Conservation (phyloP, 37 sponge, comb jelly and placozoan genomes). For the Spongilla lacustris region DNA sequence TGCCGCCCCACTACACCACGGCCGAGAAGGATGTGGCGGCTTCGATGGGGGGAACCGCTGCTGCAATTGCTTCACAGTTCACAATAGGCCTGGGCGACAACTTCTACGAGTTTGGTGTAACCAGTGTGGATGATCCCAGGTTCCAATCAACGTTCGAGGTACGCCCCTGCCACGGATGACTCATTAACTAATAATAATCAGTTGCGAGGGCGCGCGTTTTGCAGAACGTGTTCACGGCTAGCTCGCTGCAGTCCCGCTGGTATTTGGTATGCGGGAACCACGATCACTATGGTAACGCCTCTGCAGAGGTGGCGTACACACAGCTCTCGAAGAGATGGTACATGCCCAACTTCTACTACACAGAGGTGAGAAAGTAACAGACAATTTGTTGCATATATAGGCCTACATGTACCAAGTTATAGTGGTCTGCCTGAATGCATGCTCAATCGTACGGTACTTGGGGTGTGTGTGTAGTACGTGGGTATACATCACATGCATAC, state of each 20-base stretch:
- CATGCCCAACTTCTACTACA: slow-evolving; percentile 73
- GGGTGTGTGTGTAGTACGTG: background rate
- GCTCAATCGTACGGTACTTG: no score
- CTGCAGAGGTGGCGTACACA: slow-evolving; percentile 76
- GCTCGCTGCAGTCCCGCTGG: slow-evolving; percentile 67
- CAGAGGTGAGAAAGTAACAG: slow-evolving; percentile 22
- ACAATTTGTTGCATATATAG: no score
- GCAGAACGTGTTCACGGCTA: slow-evolving; percentile 75
- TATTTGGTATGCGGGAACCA: slow-evolving; percentile 74
- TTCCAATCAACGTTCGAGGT: slow-evolving; percentile 75
- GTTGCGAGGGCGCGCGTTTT: no score
- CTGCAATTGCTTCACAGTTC: slow-evolving; percentile 30
- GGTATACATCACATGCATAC: background rate
- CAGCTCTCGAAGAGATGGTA: slow-evolving; percentile 60
- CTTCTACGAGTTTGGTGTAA: slow-evolving; percentile 59
- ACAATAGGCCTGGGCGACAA: slow-evolving; percentile 62
- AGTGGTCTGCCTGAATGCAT: no score
- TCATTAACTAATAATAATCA: background rate
- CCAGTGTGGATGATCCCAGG: slow-evolving; percentile 46
- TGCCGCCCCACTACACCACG: slow-evolving; percentile 42
- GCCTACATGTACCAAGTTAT: no score
- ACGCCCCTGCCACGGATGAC: background rate
- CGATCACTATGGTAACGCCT: slow-evolving; percentile 79
- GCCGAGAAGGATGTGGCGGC: slow-evolving; percentile 26
- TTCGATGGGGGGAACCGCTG: slow-evolving; percentile 46